These are phyloP conservation scores for Stenodema calcarata DNA, from an alignment of 2,888 invertebrate species.

Conservation along the genomic window DNA sequence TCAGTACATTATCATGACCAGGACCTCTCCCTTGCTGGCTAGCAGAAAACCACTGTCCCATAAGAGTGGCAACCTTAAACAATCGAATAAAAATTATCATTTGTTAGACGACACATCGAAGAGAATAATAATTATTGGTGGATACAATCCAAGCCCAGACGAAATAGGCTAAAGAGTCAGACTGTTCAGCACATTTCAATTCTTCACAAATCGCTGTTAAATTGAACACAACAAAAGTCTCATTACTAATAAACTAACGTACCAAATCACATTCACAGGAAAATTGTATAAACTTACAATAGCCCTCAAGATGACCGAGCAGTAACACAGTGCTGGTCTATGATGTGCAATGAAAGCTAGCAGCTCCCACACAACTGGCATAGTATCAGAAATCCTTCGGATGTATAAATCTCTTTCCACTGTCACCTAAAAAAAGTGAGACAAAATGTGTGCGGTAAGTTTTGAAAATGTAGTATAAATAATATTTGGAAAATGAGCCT, in stretches of 20 bases:
- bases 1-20: conserved; percentile 59
- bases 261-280: neutral
- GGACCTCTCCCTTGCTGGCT: conserved; percentile 58
- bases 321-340: conserved; percentile 77
- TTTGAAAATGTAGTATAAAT: too few relatives aligned
- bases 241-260: neutral
- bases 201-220: too few relatives aligned
- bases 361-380: conserved; percentile 82
- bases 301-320: conserved; percentile 77
- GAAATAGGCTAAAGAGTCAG: too few relatives aligned
- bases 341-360: conserved; percentile 74
- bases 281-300: conserved; percentile 61
- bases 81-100: too few relatives aligned
- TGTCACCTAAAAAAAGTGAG: conserved; percentile 66
- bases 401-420: conserved; percentile 92
- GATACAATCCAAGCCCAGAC: too few relatives aligned
- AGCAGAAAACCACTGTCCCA: conserved; percentile 77
- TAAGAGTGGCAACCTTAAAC: conserved; percentile 69
- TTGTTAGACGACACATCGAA: neutral
- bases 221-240: too few relatives aligned
- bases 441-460: too few relatives aligned
- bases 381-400: conserved; percentile 77
- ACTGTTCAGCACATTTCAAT: too few relatives aligned
- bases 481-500: too few relatives aligned
- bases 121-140: too few relatives aligned